These are phyloP conservation scores for Antigone vipio DNA, from an alignment of 2,113 vertebrate species.

Conservation along the genomic window DNA sequence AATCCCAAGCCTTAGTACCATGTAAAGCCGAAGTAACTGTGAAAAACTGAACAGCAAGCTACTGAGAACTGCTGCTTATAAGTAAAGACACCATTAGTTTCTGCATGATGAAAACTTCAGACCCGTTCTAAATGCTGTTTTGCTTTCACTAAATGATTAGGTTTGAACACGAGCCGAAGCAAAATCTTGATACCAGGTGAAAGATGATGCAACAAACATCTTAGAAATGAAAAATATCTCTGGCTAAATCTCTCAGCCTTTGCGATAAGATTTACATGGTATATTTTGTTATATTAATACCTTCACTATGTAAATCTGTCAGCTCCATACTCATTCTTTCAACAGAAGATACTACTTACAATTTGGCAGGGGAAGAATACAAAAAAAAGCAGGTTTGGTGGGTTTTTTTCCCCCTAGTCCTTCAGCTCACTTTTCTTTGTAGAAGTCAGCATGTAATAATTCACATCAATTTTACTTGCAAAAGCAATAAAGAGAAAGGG, in stretches of 20 bases:
- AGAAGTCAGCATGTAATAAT: conserved; percentile 57
- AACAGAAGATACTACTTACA: neutral
- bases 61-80: neutral
- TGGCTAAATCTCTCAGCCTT: neutral
- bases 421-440: conserved; percentile 40
- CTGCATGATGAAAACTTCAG: conserved; percentile 45
- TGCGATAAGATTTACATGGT: neutral
- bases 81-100: neutral
- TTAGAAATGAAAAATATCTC: conserved; percentile 43
- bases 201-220: conserved; percentile 14
- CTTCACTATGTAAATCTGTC: neutral
- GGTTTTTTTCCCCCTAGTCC: neutral
- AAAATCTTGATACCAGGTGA: conserved; percentile 28
- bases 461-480: conserved; percentile 68
- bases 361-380: neutral
- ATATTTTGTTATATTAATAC: conserved; percentile 30
- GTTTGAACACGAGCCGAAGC: conserved; percentile 44
- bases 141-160: conserved; percentile 36
- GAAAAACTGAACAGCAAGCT: conserved; percentile 50
- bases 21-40: conserved; percentile 64
- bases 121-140: neutral
- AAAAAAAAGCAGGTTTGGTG: neutral
- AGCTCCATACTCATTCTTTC: conserved; percentile 2
- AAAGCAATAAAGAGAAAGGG: conserved; percentile 55
- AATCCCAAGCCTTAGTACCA: conserved; percentile 1